Percentiles rank a stretch among this genome's conserved stretches.
These are phyloP conservation scores for Hemichromis elongatus DNA, from an alignment of 2,113 vertebrate species.

Conservation along the genomic window DNA sequence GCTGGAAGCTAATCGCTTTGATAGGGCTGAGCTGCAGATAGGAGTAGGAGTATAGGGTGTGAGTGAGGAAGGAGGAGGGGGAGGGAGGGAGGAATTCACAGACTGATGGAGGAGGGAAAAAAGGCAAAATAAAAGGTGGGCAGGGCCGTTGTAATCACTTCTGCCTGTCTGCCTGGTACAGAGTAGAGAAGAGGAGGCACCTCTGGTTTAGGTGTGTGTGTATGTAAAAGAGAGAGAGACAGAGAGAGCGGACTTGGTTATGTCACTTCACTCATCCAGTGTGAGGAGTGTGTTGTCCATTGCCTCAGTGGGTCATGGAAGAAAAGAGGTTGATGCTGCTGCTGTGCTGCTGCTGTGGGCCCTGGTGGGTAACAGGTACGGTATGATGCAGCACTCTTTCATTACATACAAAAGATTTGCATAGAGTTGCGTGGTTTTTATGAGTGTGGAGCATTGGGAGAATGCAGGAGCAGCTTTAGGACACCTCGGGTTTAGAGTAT, in stretches of 20 bases:
- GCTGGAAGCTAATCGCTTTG: constrained; percentile 73
- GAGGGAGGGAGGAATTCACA: constrained; percentile 36
- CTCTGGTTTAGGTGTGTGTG: neutral
- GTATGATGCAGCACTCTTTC: neutral
- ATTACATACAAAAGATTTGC: neutral
- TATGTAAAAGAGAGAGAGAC: neutral
- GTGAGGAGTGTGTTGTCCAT: constrained; percentile 1
- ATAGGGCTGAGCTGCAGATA: constrained; percentile 35
- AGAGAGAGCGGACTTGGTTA: neutral
- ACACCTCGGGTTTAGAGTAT: constrained; percentile 3
- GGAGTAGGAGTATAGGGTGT: constrained; percentile 5
- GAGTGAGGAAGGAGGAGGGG: constrained; percentile 20
- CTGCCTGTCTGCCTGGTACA: constrained; percentile 67
- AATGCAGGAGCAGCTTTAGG: constrained; percentile 9
- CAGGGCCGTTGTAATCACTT: constrained; percentile 72
- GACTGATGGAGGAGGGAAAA: constrained; percentile 28
- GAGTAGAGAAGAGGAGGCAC: constrained; percentile 26
- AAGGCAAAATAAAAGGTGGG: constrained; percentile 49
- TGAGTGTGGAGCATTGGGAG: neutral
- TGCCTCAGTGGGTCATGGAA: constrained; percentile 39
- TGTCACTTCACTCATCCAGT: constrained; percentile 8
- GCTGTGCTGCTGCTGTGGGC: constrained; percentile 33
- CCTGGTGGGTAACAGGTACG: constrained; percentile 55
- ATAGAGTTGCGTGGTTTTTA: neutral
- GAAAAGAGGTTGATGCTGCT: constrained; percentile 33